A percentile compares a stretch with the other conserved stretches of the same genome.
Conservation (phyloP, 2,888 invertebrate species). For the Orchestes rusci region DNA sequence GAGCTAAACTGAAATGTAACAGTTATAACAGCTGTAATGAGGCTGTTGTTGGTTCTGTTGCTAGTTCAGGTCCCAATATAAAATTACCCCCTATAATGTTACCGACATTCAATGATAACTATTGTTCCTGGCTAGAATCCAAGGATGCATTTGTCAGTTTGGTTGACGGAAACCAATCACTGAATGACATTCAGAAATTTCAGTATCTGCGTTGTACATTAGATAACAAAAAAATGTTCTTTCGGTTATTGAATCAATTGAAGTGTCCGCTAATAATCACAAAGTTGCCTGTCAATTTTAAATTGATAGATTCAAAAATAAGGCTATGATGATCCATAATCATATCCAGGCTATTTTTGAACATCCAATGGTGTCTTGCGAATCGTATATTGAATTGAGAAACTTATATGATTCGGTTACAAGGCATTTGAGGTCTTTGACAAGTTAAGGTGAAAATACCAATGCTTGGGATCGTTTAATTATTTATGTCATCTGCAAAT, state of each 20-base stretch:
- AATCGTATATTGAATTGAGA: conserved; percentile 17
- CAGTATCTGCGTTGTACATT: not conserved
- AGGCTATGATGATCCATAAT: conserved; percentile 23
- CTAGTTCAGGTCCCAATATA: too few relatives aligned
- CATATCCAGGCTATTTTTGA: conserved; percentile 27
- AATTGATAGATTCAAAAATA: conserved; percentile 25
- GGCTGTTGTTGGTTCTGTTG: too few relatives aligned
- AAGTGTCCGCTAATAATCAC: conserved; percentile 23
- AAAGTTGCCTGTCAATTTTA: conserved; percentile 25
- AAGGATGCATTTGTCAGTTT: conserved; percentile 6
- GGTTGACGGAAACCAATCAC: conserved; percentile 3
- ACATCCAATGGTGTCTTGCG: conserved; percentile 11
- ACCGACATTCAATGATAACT: not conserved
- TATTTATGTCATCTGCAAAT: conserved; percentile 2
- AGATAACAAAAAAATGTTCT: not conserved
- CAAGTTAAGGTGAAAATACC: conserved; percentile 13
- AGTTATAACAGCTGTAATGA: too few relatives aligned
- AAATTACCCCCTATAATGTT: not conserved
- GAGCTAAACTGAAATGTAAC: too few relatives aligned
- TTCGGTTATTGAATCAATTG: conserved; percentile 13
- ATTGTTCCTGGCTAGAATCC: conserved; percentile 2
- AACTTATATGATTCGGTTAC: conserved; percentile 16
- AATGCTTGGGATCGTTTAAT: conserved; percentile 20
- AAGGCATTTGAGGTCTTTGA: conserved; percentile 18
- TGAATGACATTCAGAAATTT: not conserved